Percentiles rank a stretch among this genome's conserved stretches.
phyloP scores from a whole-genome alignment of 2,113 vertebrate species.

The Sprattus sprattus region DNA sequence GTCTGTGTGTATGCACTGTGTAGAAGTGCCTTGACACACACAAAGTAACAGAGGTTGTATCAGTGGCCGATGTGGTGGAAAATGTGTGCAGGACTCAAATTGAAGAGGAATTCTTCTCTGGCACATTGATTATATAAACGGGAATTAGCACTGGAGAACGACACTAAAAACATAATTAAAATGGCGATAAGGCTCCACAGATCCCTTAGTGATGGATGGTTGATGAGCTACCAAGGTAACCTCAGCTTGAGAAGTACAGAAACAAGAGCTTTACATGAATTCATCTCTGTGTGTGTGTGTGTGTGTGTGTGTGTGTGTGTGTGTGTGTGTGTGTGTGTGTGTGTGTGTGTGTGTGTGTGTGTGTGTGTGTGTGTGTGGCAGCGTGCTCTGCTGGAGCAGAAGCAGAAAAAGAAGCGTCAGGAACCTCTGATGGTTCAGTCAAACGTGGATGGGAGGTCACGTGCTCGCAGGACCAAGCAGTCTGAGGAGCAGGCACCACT shows the following conservation, averaged over 20 bases:
- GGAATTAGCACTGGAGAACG: background rate
- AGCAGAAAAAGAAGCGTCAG: conserved; percentile 97
- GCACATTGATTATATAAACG: background rate
- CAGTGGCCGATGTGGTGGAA: background rate
- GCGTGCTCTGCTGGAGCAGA: conserved; percentile 93
- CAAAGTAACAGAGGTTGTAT: background rate
- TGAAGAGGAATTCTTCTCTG: background rate
- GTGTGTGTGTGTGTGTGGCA: conserved; percentile 54
- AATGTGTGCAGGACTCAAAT: background rate
- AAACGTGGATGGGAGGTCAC: conserved; percentile 85
- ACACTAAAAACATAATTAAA: background rate
- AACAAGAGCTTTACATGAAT: background rate
- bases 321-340: background rate
- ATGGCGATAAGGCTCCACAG: background rate
- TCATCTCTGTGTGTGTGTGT: background rate
- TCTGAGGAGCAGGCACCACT: conserved; percentile 95
- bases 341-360: conserved; percentile 13
- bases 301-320: background rate
- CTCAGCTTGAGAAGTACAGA: background rate
- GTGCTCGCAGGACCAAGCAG: conserved; percentile 84
- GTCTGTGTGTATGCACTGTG: background rate
- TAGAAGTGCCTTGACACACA: background rate
- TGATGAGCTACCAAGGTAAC: background rate
- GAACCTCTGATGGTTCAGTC: conserved; percentile 98
- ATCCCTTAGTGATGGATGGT: background rate